Percentiles rank a stretch among this genome's conserved stretches.
phyloP scores from a whole-genome alignment of 1,140 invertebrate genomes.

The Euura saliciscinereae region DNA sequence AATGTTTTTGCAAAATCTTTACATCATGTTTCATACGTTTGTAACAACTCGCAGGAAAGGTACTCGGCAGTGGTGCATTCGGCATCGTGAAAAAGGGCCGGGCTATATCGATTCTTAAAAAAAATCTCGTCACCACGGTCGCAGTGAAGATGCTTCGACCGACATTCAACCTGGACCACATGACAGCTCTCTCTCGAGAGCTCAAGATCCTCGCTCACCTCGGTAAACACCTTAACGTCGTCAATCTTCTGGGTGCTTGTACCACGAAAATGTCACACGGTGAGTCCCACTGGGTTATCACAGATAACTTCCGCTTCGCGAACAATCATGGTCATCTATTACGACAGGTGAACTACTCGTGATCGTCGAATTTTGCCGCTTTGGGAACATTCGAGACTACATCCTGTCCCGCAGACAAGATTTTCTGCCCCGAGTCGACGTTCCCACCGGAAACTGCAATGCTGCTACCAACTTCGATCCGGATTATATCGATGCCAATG shows the following conservation, averaged over 20 bases:
- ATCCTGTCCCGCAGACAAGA: constrained; percentile 75
- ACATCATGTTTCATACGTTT: neutral
- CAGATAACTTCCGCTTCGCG: neutral
- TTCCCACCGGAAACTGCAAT: constrained; percentile 59
- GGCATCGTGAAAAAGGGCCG: constrained; percentile 91
- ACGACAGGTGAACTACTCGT: constrained; percentile 80
- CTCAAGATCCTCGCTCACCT: constrained; percentile 95
- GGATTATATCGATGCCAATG: constrained; percentile 61
- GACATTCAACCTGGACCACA: constrained; percentile 73
- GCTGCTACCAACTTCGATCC: constrained; percentile 70
- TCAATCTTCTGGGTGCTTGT: constrained; percentile 92
- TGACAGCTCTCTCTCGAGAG: constrained; percentile 85
- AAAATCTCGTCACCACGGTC: constrained; percentile 73
- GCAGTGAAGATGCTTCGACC: constrained; percentile 89
- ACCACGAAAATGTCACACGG: constrained; percentile 90
- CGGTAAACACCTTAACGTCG: constrained; percentile 92
- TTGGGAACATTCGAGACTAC: constrained; percentile 89
- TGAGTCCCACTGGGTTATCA: constrained; percentile 55
- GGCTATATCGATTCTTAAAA: constrained; percentile 76
- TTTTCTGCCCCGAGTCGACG: constrained; percentile 83
- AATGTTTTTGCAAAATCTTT: constrained; percentile 13
- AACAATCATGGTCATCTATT: neutral
- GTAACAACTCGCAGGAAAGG: constrained; percentile 65
- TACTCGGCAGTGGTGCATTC: constrained; percentile 90
- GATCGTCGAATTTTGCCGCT: constrained; percentile 92